Base-by-base conservation (phyloP, 2,888 invertebrate species). In the Drosophila longiperda region DNA sequence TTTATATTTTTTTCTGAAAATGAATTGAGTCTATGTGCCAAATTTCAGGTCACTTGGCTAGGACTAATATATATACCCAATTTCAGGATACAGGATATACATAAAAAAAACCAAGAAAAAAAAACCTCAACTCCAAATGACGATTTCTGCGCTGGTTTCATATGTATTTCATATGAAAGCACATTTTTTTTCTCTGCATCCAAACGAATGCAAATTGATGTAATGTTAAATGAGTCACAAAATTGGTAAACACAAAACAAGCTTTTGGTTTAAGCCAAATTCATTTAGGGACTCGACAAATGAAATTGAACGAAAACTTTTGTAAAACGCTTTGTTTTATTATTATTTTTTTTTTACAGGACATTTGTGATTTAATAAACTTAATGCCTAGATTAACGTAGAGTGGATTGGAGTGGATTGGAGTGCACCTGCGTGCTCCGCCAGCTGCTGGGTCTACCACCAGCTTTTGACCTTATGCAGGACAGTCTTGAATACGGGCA, bases 401-500 rank as follows among this genome's bases (percentile, higher is more conserved):
- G 15, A 33, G 34, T 42, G 34, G 29, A 29, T 29, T 29, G 29
- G 29, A 29, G 29, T 29, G 29, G 29, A 29, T 5, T 29, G 29
- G 26, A 26, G 1, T 68, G 53, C 8, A 17, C 9, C 9, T 34
- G 4, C 4, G 8, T 6, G 5, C 9, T 11, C 8, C 1, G 26
- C 48, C 8, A 45, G 3, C 4, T 3, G 6, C 6, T 12, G 4
- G 4, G 26, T 55, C 34, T 83, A 92, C 92, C 92, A 92, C 90
- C 91, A 91, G 38, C 92, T 84, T 65, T 93, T 93, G 36, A 93
- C 91, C 90, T 94, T 94, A 82, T 95, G 95, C 76, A 95, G 93
- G 64, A 95, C 94, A 65, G 95, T 95, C 87, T 95, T 95, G 83
- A 94, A 94, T 12, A 96, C 95, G 66, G 96, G 96, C 71, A 97